Conservation (phyloP, 53 echinoderm and acorn worm genomes). For the Mesocentrotus franciscanus region DNA sequence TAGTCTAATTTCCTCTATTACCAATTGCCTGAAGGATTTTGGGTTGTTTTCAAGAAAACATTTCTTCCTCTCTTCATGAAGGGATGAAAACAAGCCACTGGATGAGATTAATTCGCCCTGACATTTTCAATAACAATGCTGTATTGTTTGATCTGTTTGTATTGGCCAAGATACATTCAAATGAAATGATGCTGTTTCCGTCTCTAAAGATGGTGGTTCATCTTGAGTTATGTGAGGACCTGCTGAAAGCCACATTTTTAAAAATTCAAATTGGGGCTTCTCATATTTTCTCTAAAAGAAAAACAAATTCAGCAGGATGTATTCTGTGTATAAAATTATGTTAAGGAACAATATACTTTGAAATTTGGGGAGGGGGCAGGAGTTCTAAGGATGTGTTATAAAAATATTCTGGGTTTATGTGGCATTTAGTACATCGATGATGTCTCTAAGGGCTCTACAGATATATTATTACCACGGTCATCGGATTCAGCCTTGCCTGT, state of each 20-base stretch:
- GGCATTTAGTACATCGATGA: too few species aligned
- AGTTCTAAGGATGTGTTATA: too few species aligned
- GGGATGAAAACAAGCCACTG: neutral
- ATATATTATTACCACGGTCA: too few species aligned
- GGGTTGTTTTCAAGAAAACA: neutral
- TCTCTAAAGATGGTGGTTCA: neutral
- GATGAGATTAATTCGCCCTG: constrained; percentile 1
- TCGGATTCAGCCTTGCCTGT: too few species aligned
- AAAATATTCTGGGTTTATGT: too few species aligned
- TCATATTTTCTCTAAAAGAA: too few species aligned
- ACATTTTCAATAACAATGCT: constrained; percentile 13
- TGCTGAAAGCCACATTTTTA: neutral
- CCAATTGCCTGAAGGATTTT: neutral
- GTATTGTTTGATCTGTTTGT: neutral
- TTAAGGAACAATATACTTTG: too few species aligned
- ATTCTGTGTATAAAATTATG: too few species aligned
- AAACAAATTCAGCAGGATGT: too few species aligned
- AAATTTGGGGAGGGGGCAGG: too few species aligned
- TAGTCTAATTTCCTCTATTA: neutral
- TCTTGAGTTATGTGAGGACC: neutral
- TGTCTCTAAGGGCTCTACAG: too few species aligned
- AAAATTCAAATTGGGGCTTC: too few species aligned
- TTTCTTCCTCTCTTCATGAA: neutral
- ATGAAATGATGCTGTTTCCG: neutral
- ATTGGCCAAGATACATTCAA: neutral